Evolutionary conservation across 2,113 vertebrate genomes (phyloP).

Genomic region (Spheniscus mendiculus): DNA sequence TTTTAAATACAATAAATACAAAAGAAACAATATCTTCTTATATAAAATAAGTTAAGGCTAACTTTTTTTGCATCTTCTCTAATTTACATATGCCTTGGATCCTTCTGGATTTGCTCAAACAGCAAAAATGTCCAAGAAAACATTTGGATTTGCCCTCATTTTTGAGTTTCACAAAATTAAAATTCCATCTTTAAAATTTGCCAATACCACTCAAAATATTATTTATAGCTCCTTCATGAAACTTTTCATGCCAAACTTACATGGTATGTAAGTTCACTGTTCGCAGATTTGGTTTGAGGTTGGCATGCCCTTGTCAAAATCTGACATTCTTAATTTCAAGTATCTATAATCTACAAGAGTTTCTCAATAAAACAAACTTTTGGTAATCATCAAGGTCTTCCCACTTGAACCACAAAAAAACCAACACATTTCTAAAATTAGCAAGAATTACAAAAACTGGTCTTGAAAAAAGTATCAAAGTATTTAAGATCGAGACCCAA

Average conservation of each 20-base stretch:
- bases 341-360: too few species aligned
- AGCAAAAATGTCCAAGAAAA: not conserved
- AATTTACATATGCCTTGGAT: not conserved
- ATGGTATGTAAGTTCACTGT: not conserved
- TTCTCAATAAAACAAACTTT: not conserved
- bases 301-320: not conserved
- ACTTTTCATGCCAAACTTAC: not conserved
- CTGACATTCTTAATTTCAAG: not conserved
- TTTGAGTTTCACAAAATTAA: not conserved
- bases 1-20: not conserved
- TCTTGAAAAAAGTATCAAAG: not conserved
- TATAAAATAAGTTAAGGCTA: not conserved
- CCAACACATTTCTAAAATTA: not conserved
- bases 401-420: not conserved
- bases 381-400: not conserved
- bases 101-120: not conserved
- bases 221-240: not conserved
- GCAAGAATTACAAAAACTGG: not conserved
- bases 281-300: not conserved
- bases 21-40: not conserved
- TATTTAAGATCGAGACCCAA: not conserved
- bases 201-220: not conserved
- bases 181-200: not conserved
- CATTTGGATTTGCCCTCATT: not conserved
- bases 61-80: not conserved